phyloP scores from a whole-genome alignment of 2,888 invertebrate species.

The Napeogenes sylphis region DNA sequence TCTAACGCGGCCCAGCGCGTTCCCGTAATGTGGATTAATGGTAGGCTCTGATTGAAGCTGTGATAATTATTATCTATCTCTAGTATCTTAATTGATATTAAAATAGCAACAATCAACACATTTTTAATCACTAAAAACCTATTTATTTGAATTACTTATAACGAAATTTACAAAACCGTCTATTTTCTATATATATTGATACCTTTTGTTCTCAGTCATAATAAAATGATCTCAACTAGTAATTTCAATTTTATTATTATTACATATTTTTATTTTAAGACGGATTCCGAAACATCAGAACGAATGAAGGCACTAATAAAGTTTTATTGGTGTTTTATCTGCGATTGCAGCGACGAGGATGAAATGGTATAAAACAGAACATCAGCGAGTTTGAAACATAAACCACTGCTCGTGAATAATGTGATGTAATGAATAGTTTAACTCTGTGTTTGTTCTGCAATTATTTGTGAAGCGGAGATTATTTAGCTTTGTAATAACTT shows the following conservation, averaged over 20 bases:
- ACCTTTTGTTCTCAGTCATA: no score
- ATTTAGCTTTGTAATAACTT: constrained; percentile 6
- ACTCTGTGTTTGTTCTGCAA: constrained; percentile 11
- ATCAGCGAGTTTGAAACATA: constrained; percentile 28
- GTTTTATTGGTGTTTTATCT: constrained; percentile 49
- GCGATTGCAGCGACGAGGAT: constrained; percentile 42
- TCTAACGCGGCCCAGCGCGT: constrained; percentile 19
- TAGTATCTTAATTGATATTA: not conserved
- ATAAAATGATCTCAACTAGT: no score
- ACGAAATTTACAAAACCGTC: no score
- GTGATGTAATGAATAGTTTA: constrained; percentile 13
- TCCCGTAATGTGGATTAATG: constrained; percentile 17
- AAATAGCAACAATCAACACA: not conserved
- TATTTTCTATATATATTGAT: not conserved
- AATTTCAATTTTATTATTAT: no score
- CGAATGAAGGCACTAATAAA: constrained; percentile 57
- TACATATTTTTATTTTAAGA: no score
- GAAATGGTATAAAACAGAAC: constrained; percentile 37
- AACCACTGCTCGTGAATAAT: constrained; percentile 31
- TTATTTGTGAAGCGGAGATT: constrained; percentile 2
- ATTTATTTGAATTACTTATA: not conserved
- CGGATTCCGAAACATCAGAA: constrained; percentile 16
- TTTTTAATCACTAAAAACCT: not conserved
- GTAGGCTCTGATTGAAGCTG: constrained; percentile 8
- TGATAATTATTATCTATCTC: constrained; percentile 6